phyloP scores from a whole-genome alignment of 1,140 invertebrate species.

The Apolygus lucorum region DNA sequence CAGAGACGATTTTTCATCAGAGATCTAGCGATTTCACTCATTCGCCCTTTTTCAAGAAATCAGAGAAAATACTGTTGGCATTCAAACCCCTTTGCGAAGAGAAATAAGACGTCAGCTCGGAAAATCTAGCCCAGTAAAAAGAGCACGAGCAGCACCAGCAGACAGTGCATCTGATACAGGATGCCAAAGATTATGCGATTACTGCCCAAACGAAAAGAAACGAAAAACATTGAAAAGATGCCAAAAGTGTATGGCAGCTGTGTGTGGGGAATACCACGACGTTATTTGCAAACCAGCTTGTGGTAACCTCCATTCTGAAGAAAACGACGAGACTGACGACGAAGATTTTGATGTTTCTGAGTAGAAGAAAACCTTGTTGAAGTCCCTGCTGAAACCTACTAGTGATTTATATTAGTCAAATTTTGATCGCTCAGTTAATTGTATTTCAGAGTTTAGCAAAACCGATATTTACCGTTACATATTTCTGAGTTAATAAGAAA shows the following conservation, averaged over 20 bases:
- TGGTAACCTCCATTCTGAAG: neutral
- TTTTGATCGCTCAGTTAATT: no score
- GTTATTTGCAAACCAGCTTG: constrained; percentile 1
- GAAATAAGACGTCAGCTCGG: neutral
- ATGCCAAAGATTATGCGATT: neutral
- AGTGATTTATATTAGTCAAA: neutral
- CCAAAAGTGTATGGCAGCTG: neutral
- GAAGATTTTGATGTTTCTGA: constrained; percentile 1
- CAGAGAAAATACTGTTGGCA: neutral
- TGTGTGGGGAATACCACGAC: neutral
- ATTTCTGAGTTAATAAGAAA: constrained; percentile 1
- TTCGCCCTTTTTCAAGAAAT: neutral
- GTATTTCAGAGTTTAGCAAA: constrained; percentile 1
- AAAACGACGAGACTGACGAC: neutral
- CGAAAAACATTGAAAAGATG: constrained; percentile 1
- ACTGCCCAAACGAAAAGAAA: no score
- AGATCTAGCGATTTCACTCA: constrained; percentile 1
- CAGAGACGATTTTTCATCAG: constrained; percentile 1
- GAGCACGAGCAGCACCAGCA: neutral
- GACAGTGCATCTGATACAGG: neutral
- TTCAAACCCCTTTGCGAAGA: neutral
- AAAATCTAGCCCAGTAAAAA: neutral
- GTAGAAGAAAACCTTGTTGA: neutral
- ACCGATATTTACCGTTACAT: neutral
- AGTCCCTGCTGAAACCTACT: neutral